Evolutionary conservation across 1,140 invertebrate genomes (phyloP).

Genomic region (Zaprionus lachaisei): DNA sequence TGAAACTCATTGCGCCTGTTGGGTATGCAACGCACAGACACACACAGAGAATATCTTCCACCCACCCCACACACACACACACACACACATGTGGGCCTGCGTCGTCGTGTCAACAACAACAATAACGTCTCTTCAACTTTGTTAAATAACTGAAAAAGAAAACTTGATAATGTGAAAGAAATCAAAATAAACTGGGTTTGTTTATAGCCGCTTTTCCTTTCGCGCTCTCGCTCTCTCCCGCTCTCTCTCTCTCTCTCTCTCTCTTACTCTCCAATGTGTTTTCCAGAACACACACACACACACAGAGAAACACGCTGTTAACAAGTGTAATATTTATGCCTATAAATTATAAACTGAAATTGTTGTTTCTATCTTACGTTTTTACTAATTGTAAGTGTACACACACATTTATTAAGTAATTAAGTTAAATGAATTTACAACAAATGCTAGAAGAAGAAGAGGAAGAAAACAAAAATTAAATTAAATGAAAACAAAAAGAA

Average conservation of each 20-base stretch:
- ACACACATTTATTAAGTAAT: slow-evolving; percentile 70
- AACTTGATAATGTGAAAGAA: slow-evolving; percentile 22
- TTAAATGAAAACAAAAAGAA: not conserved
- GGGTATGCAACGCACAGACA: slow-evolving; percentile 33
- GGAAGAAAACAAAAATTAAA: not conserved
- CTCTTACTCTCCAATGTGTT: slow-evolving; percentile 24
- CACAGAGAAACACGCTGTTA: slow-evolving; percentile 43
- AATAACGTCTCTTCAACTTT: slow-evolving; percentile 27
- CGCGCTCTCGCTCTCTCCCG: not conserved
- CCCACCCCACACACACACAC: not conserved
- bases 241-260: not conserved
- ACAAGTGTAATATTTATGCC: slow-evolving; percentile 65
- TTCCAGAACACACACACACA: slow-evolving; percentile 26
- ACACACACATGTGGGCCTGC: slow-evolving; percentile 55
- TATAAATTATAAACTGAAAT: slow-evolving; percentile 68
- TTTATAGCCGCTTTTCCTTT: slow-evolving; percentile 5
- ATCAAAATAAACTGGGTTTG: slow-evolving; percentile 15
- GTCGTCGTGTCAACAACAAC: slow-evolving; percentile 35
- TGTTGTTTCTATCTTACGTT: slow-evolving; percentile 74
- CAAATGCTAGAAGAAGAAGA: not conserved
- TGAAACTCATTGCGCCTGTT: slow-evolving; percentile 42
- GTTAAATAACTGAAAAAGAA: slow-evolving; percentile 43
- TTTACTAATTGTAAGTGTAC: slow-evolving; percentile 62
- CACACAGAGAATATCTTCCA: not conserved
- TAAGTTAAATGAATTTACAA: slow-evolving; percentile 77